A percentile compares a stretch with the other conserved stretches of the same genome.
phyloP scores from a whole-genome alignment of 1,140 invertebrate species.

The Scaptodrosophila lebanonensis region DNA sequence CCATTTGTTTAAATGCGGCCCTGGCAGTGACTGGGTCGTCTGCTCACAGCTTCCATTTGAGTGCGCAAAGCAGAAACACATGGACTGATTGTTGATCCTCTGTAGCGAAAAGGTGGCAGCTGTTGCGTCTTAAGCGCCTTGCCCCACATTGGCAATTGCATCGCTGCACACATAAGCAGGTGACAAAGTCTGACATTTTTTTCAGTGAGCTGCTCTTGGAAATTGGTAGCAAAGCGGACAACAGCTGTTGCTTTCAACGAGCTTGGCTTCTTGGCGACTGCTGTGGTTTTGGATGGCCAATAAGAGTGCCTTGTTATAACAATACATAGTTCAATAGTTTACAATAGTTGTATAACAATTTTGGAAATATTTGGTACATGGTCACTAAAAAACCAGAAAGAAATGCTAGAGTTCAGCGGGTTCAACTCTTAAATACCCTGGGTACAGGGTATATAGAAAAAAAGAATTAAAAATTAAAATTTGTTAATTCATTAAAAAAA shows the following conservation, averaged over 20 bases:
- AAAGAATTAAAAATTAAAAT: no score
- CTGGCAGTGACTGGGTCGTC: constrained; percentile 20
- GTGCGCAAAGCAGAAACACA: constrained; percentile 66
- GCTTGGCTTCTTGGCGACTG: constrained; percentile 47
- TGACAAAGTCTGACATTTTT: constrained; percentile 44
- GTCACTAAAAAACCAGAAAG: no score
- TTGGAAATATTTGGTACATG: no score
- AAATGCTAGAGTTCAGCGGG: no score
- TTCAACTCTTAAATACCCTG: no score
- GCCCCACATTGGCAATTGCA: constrained; percentile 21
- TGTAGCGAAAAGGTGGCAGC: constrained; percentile 35
- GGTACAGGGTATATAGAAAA: no score
- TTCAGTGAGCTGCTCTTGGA: constrained; percentile 10
- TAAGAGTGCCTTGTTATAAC: no score
- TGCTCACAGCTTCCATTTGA: constrained; percentile 70
- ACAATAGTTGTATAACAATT: no score
- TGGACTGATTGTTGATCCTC: constrained; percentile 42
- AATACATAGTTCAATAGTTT: no score
- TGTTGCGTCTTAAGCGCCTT: constrained; percentile 44
- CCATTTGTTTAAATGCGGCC: constrained; percentile 63
- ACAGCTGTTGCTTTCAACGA: constrained; percentile 56
- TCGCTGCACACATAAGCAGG: constrained; percentile 64
- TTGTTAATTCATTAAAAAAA: no score
- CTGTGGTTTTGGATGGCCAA: no score
- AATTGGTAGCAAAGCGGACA: constrained; percentile 18